These are phyloP conservation scores for Pristionchus japonicus DNA, from an alignment of 2,888 invertebrate genomes.

Conservation along the genomic window DNA sequence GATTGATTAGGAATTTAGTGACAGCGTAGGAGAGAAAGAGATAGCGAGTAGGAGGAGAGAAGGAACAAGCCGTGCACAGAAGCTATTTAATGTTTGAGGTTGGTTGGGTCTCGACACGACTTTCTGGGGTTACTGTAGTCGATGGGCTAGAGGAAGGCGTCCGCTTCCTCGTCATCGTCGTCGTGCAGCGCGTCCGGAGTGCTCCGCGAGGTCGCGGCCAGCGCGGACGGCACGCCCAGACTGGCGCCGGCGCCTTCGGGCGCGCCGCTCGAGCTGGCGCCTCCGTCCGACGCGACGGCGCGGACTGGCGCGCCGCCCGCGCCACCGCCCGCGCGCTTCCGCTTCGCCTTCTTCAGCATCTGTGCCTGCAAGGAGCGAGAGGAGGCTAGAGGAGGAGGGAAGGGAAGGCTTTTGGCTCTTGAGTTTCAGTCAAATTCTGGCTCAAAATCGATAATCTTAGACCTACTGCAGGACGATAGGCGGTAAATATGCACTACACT, in stretches of 20 bases:
- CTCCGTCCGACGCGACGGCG: slow-evolving; percentile 66
- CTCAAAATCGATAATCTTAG: background rate
- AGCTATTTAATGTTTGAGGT: background rate
- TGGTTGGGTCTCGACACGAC: background rate
- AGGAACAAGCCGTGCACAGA: slow-evolving; percentile 18
- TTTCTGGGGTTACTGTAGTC: slow-evolving; percentile 25
- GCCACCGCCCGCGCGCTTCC: slow-evolving; percentile 56
- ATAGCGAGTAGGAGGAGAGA: background rate
- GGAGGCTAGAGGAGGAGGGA: slow-evolving; percentile 22
- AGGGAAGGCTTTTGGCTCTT: background rate
- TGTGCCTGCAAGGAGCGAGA: slow-evolving; percentile 85
- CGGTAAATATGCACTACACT: background rate
- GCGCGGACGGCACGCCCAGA: slow-evolving; percentile 58
- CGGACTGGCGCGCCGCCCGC: slow-evolving; percentile 56
- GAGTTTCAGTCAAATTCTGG: background rate
- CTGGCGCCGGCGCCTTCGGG: slow-evolving; percentile 57
- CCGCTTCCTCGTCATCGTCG: slow-evolving; percentile 69
- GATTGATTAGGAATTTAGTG: background rate
- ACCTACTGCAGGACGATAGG: background rate
- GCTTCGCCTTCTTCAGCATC: slow-evolving; percentile 99
- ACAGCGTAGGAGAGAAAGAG: background rate
- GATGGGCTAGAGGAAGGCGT: slow-evolving; percentile 65
- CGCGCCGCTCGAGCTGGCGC: slow-evolving; percentile 54
- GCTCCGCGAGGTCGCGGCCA: slow-evolving; percentile 64
- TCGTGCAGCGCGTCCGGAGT: slow-evolving; percentile 70